phyloP scores from a whole-genome alignment of 2,797 vertebrate genomes.

The Hyperoplus immaculatus region DNA sequence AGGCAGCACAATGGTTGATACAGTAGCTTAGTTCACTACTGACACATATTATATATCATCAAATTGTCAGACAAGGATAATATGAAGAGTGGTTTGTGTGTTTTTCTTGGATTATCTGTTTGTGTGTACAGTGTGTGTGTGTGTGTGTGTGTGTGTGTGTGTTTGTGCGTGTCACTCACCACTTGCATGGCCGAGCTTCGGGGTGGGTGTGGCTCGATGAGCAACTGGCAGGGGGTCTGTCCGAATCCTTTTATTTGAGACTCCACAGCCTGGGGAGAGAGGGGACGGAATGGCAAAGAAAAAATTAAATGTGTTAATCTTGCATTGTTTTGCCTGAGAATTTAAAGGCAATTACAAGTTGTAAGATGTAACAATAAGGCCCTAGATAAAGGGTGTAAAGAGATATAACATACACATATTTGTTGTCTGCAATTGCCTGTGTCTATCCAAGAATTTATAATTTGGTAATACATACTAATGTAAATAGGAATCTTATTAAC shows the following conservation, averaged over 20 bases:
- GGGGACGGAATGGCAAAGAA: not conserved
- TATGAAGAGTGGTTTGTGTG: not conserved
- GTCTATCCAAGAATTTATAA: too few relatives aligned
- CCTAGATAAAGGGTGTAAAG: not conserved
- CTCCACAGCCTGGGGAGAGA: conserved; percentile 91
- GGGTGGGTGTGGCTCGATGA: conserved; percentile 97
- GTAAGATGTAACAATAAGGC: not conserved
- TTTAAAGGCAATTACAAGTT: not conserved
- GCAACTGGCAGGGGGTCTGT: conserved; percentile 97
- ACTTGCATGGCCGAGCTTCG: conserved; percentile 98
- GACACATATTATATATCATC: conserved; percentile 8
- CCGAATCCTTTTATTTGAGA: conserved; percentile 98
- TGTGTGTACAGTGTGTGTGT: conserved; percentile 8
- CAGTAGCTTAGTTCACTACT: conserved; percentile 24
- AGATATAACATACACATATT: not conserved
- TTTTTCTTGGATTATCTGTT: conserved; percentile 37
- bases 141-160: conserved; percentile 25
- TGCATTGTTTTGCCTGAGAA: not conserved
- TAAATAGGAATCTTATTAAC: too few relatives aligned
- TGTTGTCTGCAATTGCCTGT: too few relatives aligned
- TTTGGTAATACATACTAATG: too few relatives aligned
- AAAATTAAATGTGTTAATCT: conserved; percentile 2
- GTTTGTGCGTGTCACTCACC: conserved; percentile 86
- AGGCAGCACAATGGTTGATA: conserved; percentile 6
- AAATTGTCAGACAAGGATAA: conserved; percentile 29